Percentiles rank a stretch among this genome's conserved stretches.
Evolutionary conservation across 2,113 vertebrate species (phyloP).

Genomic region (Colius striatus): DNA sequence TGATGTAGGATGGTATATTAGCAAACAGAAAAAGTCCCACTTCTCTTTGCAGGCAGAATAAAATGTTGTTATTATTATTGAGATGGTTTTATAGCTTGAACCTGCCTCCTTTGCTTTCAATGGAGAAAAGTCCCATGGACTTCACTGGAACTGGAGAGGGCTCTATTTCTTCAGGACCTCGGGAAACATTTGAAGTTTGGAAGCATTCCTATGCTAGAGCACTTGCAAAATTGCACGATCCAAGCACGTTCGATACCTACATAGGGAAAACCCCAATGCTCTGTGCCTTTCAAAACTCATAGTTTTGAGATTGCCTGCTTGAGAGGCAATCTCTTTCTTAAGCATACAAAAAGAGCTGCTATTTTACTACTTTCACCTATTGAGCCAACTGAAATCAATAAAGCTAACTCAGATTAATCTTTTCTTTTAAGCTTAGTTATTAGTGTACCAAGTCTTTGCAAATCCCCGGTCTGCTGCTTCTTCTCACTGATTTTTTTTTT

Average conservation of each 20-base stretch:
- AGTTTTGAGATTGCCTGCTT: not conserved
- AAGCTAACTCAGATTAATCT: slow-evolving; percentile 4
- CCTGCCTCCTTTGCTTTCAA: not conserved
- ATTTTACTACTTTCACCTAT: not conserved
- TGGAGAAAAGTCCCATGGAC: not conserved
- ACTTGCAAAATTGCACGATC: not conserved
- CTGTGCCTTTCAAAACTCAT: not conserved
- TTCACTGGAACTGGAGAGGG: not conserved
- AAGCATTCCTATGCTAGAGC: not conserved
- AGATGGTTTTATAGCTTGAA: not conserved
- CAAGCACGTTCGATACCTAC: not conserved
- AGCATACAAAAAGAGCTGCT: not conserved
- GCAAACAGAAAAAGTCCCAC: not conserved
- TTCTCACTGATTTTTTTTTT: not conserved
- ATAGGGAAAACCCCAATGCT: not conserved
- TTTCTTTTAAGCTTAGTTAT: not conserved
- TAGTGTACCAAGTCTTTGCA: not conserved
- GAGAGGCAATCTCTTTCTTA: not conserved
- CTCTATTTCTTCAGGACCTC: not conserved
- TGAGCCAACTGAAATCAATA: not conserved
- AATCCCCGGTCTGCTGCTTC: not conserved
- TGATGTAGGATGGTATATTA: not conserved
- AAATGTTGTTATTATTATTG: not conserved
- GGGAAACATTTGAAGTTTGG: not conserved
- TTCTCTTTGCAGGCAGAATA: not conserved